These are phyloP conservation scores for Eristalinus aeneus DNA, from an alignment of 2,888 invertebrate genomes.

Conservation along the genomic window DNA sequence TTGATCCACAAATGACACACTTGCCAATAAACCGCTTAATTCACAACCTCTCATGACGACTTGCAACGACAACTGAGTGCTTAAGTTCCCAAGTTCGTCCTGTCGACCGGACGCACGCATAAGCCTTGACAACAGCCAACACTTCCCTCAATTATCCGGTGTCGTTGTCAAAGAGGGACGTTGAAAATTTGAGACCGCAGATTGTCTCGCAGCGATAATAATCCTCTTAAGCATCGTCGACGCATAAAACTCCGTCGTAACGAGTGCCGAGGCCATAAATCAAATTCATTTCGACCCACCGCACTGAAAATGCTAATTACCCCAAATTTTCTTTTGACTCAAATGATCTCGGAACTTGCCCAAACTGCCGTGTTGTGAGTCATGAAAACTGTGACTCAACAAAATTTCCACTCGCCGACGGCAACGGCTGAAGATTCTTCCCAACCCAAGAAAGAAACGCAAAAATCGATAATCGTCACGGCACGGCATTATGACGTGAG, in stretches of 20 bases:
- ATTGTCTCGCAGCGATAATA: neutral
- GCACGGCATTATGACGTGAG: neutral
- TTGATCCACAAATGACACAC: neutral
- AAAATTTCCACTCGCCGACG: neutral
- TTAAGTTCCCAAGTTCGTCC: neutral
- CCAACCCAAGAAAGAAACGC: slow-evolving; percentile 6
- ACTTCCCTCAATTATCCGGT: neutral
- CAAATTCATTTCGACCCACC: neutral
- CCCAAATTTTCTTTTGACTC: neutral
- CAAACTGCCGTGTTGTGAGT: neutral
- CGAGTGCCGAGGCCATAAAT: slow-evolving; percentile 10
- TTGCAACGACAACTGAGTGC: neutral
- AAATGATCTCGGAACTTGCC: neutral
- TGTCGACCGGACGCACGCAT: neutral
- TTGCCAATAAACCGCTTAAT: neutral
- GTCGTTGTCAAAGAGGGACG: neutral
- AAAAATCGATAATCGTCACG: slow-evolving; percentile 47
- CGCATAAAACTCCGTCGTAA: neutral
- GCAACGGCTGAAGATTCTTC: neutral
- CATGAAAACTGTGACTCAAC: slow-evolving; percentile 4
- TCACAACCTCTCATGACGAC: neutral
- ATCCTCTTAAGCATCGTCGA: neutral
- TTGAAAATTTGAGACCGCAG: neutral
- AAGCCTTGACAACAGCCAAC: neutral
- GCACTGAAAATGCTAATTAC: slow-evolving; percentile 3